Conservation (phyloP, 2,888 invertebrate genomes). For the Corbicula japonica region DNA sequence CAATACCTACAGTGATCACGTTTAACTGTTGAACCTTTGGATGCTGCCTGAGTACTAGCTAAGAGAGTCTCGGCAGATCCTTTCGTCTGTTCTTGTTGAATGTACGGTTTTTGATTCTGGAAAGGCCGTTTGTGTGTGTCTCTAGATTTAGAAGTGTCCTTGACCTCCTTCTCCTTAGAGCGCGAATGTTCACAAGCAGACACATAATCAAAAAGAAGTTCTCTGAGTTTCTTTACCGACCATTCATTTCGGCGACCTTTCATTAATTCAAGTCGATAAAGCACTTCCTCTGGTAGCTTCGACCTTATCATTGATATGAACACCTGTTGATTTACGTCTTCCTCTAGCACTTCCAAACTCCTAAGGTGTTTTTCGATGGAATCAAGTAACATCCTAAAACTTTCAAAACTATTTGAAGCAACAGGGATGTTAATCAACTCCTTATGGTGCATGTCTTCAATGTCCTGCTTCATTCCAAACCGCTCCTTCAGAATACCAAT, state of each 20-base stretch:
- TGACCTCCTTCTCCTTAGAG: no score
- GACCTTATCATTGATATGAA: slow-evolving; percentile 28
- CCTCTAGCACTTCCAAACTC: slow-evolving; percentile 17
- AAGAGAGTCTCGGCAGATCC: no score
- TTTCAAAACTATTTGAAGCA: slow-evolving; percentile 11
- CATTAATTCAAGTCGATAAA: slow-evolving; percentile 17
- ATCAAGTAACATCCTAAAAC: slow-evolving; percentile 24
- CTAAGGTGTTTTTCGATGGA: slow-evolving; percentile 21
- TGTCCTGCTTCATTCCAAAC: slow-evolving; percentile 37
- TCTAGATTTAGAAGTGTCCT: no score
- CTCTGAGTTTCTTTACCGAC: no score
- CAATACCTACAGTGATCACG: no score
- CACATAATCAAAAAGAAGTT: no score
- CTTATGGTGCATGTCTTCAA: slow-evolving; percentile 33
- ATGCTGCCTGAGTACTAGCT: no score
- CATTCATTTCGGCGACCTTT: slow-evolving; percentile 16
- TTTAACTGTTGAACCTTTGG: no score
- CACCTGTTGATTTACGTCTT: slow-evolving; percentile 15
- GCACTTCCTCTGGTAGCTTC: slow-evolving; percentile 23
- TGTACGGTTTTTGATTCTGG: no score
- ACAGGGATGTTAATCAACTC: slow-evolving; percentile 9
- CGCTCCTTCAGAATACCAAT: slow-evolving; percentile 19
- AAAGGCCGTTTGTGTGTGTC: no score
- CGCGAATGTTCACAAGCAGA: no score
- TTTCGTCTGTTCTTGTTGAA: no score